Percentiles rank a stretch among this genome's conserved stretches.
Conservation (phyloP, 92 coral and sea anemone genomes). For the Bergia puertoricense region DNA sequence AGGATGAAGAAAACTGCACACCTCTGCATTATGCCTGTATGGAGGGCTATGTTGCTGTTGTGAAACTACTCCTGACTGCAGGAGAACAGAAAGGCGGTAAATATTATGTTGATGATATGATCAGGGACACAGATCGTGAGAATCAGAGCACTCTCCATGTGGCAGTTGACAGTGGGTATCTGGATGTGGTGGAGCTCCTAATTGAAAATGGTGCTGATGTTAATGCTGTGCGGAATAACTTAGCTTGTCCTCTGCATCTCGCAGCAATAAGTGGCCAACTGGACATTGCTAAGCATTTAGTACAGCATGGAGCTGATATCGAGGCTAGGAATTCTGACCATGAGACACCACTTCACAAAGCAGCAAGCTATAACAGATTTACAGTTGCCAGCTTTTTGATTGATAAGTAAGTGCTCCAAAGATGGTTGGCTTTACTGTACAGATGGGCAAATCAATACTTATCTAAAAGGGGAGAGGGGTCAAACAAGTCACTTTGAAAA, state of each 20-base stretch:
- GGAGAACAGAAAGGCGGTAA: slow-evolving; percentile 64
- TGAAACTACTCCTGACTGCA: slow-evolving; percentile 52
- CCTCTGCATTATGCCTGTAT: slow-evolving; percentile 93
- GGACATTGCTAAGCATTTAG: slow-evolving; percentile 70
- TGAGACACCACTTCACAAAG: slow-evolving; percentile 95
- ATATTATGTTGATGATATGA: slow-evolving; percentile 46
- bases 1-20: slow-evolving; percentile 76
- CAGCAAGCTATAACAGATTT: slow-evolving; percentile 77
- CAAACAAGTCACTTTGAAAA: not conserved
- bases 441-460: not conserved
- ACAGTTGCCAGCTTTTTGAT: slow-evolving; percentile 70
- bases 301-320: slow-evolving; percentile 79
- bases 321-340: slow-evolving; percentile 89
- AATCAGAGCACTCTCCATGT: slow-evolving; percentile 86
- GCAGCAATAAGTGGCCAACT: slow-evolving; percentile 90
- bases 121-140: slow-evolving; percentile 74
- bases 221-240: slow-evolving; percentile 68
- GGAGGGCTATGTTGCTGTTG: slow-evolving; percentile 75
- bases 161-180: slow-evolving; percentile 85
- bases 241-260: slow-evolving; percentile 89
- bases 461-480: no score
- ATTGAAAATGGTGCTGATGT: slow-evolving; percentile 91
- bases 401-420: slow-evolving; percentile 57
- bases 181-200: slow-evolving; percentile 69
- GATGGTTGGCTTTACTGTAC: not conserved